A percentile compares a stretch with the other conserved stretches of the same genome.
phyloP scores from a whole-genome alignment of 2,113 vertebrate genomes.

The Corythaeola cristata region DNA sequence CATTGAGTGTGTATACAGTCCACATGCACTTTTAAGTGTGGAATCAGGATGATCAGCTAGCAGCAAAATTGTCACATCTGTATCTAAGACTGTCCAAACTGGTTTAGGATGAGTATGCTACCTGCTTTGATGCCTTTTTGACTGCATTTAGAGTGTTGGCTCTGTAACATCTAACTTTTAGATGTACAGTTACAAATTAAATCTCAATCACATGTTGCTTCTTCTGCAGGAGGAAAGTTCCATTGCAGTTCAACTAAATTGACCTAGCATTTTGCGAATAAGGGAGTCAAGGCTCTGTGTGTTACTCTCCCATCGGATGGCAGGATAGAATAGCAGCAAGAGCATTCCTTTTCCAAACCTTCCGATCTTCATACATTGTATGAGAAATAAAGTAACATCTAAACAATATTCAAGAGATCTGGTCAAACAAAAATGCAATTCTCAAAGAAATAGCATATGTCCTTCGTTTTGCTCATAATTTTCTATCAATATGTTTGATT shows the following conservation, averaged over 20 bases:
- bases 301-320: background rate
- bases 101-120: background rate
- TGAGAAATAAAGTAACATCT: background rate
- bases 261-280: background rate
- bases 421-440: background rate
- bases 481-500: background rate
- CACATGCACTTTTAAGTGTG: background rate
- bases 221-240: background rate
- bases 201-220: background rate
- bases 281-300: background rate
- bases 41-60: background rate
- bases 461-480: background rate
- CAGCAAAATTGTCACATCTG: background rate
- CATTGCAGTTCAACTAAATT: background rate
- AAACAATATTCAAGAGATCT: background rate
- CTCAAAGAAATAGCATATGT: background rate
- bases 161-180: background rate
- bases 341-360: background rate
- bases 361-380: background rate
- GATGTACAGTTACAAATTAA: background rate
- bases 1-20: background rate
- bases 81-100: background rate
- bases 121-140: background rate
- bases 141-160: background rate
- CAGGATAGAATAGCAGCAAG: background rate